A percentile compares a stretch with the other conserved stretches of the same genome.
Conservation (phyloP, 2,797 vertebrate species). For the Macropodus opercularis region DNA sequence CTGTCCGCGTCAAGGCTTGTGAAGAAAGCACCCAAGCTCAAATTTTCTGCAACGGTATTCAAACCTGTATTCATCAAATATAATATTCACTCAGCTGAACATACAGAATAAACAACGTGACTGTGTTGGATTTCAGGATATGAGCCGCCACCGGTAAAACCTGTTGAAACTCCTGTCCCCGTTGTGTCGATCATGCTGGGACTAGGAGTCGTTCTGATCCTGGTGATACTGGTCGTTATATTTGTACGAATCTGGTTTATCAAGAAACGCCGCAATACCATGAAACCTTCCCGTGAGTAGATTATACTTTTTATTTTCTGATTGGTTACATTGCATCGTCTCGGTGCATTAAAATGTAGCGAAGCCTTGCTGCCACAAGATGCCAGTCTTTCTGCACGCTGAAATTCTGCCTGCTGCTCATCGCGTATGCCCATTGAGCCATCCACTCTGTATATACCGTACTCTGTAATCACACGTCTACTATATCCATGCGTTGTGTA, state of each 20-base stretch:
- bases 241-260: slow-evolving; percentile 14
- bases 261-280: slow-evolving; percentile 18
- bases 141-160: fast-evolving
- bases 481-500: too few relatives aligned
- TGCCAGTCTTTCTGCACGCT: slow-evolving; percentile 29
- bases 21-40: fast-evolving
- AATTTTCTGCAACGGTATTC: slow-evolving; percentile 42
- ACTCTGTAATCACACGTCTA: too few relatives aligned
- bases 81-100: background rate
- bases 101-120: background rate
- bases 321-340: too few relatives aligned
- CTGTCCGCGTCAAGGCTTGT: fast-evolving
- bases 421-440: too few relatives aligned
- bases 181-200: slow-evolving; percentile 23
- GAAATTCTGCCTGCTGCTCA: background rate
- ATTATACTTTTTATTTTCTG: too few relatives aligned
- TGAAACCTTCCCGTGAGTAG: slow-evolving; percentile 35
- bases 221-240: slow-evolving; percentile 36
- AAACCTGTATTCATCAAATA: background rate
- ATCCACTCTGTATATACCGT: too few relatives aligned
- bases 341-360: background rate
- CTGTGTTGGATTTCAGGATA: slow-evolving; percentile 44
- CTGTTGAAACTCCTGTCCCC: fast-evolving
- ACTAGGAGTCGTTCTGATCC: slow-evolving; percentile 24
- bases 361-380: slow-evolving; percentile 27